Evolutionary conservation across 2,888 invertebrate genomes (phyloP).

Genomic region (Marasmarcha lunaedactyla): DNA sequence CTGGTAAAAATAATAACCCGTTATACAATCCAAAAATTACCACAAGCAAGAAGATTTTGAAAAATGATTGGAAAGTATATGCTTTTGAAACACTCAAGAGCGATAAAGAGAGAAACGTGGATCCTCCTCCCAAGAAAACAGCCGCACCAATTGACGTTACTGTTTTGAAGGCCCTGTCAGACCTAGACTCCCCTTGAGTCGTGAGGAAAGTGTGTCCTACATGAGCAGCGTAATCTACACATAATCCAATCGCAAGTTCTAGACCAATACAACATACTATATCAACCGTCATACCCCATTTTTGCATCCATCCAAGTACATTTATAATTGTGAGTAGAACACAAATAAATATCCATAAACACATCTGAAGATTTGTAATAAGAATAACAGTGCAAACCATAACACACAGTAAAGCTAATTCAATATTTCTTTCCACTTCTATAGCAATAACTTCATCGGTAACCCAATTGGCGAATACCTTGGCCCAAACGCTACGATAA

Average conservation of each 20-base stretch:
- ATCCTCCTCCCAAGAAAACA: conserved; percentile 81
- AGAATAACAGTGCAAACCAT: conserved; percentile 82
- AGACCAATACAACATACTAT: conserved; percentile 84
- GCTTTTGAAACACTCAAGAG: conserved; percentile 78
- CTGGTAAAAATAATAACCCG: conserved; percentile 81
- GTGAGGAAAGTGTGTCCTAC: conserved; percentile 85
- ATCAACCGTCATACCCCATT: conserved; percentile 86
- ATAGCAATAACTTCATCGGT: conserved; percentile 82
- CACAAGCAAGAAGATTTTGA: conserved; percentile 81
- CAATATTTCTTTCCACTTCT: conserved; percentile 82
- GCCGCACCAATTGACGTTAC: conserved; percentile 81
- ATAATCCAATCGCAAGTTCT: conserved; percentile 83
- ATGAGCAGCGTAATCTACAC: conserved; percentile 87
- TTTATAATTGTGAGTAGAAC: conserved; percentile 80
- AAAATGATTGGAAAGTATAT: conserved; percentile 82
- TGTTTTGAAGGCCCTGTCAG: conserved; percentile 73
- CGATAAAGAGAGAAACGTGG: conserved; percentile 79
- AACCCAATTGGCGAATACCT: conserved; percentile 80
- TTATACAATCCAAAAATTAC: conserved; percentile 83
- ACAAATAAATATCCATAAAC: conserved; percentile 82
- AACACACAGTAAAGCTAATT: conserved; percentile 80
- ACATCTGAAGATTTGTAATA: conserved; percentile 81
- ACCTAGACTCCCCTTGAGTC: conserved; percentile 55
- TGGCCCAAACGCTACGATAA: conserved; percentile 78
- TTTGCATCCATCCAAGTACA: conserved; percentile 82